Base-by-base conservation (phyloP, 2,113 vertebrate genomes). In the Pterophyllum scalare region DNA sequence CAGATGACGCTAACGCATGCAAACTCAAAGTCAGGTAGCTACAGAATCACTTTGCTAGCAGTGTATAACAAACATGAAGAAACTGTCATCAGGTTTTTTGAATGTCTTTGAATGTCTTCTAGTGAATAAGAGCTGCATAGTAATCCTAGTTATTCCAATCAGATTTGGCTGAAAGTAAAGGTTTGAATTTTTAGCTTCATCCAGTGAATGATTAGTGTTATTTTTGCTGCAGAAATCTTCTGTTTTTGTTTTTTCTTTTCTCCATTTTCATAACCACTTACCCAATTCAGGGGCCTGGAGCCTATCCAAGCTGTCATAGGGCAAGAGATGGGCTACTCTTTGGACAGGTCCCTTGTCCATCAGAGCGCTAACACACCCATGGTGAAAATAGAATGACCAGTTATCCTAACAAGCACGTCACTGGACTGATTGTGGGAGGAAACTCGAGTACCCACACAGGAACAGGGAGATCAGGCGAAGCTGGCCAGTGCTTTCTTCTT, bases 401-500 rank as follows among this genome's bases (percentile, higher is more conserved):
- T 65, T 1, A 17, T 6, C 7, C 38, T 65, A 67, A 67, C 8
- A 67, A 67, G 8, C n/a, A 46, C 14, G 38, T 65, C 62, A 43
- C 43, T 24, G 62, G 35, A 10, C n/a, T 6, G n/a, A 24, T 43
- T 67, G 43, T 38, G 35, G 35, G 35, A 40, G 40, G 40, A 40
- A 40, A 12, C 40, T 11, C 3, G 22, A 28, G 26, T 0, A 20
- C 3, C 22, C 64, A 46, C 64, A 19, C 22, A 28, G 14, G 3
- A 46, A 49, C 1, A 28, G 26, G 40, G 22, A 67, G 40, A 67
- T 46, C 1, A 5, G 19, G 15, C 5, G 19, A 67, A 70, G 24
- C 0, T 38, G 19, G 0, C 0, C 40, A 22, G 28, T 49, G 64
- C 6, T 33, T 33, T 70, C 9, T 19, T 46, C 61, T 49, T 20